phyloP scores from a whole-genome alignment of 2,113 vertebrate species.

The Recurvirostra avosetta region DNA sequence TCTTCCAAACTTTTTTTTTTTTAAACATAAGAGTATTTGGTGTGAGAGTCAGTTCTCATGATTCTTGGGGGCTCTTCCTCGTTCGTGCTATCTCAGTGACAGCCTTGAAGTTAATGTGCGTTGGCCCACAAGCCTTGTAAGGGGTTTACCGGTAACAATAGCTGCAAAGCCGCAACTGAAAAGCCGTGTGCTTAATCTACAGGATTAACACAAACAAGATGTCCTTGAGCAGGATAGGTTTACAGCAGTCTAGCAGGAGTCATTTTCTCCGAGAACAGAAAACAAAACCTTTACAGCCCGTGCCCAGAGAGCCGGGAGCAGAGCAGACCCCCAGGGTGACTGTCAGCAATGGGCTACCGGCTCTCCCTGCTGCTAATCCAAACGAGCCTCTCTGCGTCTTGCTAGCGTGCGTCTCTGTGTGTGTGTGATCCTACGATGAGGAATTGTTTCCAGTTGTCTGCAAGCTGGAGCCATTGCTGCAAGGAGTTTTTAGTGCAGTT shows the following conservation, averaged over 20 bases:
- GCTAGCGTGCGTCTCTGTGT: rapidly evolving
- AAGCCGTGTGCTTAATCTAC: conserved; percentile 21
- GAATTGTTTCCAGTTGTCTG: neutral
- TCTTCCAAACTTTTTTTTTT: neutral
- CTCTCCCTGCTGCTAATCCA: neutral
- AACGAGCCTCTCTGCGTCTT: neutral
- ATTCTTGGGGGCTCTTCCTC: neutral
- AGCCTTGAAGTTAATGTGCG: neutral
- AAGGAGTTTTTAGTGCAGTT: neutral
- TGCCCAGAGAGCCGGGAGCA: neutral
- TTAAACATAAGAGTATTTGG: neutral
- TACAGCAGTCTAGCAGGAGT: conserved; percentile 27
- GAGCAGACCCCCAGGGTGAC: neutral
- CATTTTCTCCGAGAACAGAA: neutral
- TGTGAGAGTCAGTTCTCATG: neutral
- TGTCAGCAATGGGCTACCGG: neutral
- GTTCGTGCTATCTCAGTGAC: neutral
- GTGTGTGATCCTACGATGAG: neutral
- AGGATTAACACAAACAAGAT: conserved; percentile 56
- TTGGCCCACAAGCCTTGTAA: neutral
- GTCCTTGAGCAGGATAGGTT: conserved; percentile 46
- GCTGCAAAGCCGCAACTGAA: conserved; percentile 21
- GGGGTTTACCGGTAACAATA: conserved; percentile 30
- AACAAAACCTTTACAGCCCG: neutral
- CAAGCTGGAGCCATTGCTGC: neutral